phyloP scores from a whole-genome alignment of 2,113 vertebrate species.

The Poeciliopsis turrubarensis region DNA sequence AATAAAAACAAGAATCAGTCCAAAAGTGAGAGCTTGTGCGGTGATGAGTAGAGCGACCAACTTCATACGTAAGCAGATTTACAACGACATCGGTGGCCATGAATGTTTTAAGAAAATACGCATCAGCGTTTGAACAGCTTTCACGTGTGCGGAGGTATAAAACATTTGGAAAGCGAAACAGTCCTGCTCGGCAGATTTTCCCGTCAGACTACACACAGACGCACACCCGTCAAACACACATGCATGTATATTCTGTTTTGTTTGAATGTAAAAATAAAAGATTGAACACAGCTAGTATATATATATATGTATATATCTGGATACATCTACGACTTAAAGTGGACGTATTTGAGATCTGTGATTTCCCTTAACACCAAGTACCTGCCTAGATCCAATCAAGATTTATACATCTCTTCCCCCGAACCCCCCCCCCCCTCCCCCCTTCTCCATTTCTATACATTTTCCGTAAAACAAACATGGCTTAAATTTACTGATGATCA shows the following conservation, averaged over 20 bases:
- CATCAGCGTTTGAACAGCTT: slow-evolving; percentile 43
- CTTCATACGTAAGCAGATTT: slow-evolving; percentile 37
- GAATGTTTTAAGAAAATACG: slow-evolving; percentile 50
- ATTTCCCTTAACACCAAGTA: slow-evolving; percentile 67
- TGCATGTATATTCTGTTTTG: slow-evolving; percentile 65
- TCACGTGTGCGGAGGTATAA: slow-evolving; percentile 73
- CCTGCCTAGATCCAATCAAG: slow-evolving; percentile 62
- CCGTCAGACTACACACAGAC: slow-evolving; percentile 64
- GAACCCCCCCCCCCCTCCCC: no score
- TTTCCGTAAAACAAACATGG: slow-evolving; percentile 80
- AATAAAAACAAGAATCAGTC: slow-evolving; percentile 20
- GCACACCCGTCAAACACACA: slow-evolving; percentile 69
- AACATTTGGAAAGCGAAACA: slow-evolving; percentile 66
- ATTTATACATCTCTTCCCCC: slow-evolving; percentile 69
- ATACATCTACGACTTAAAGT: slow-evolving; percentile 67
- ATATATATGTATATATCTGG: slow-evolving; percentile 28
- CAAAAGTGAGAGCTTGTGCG: slow-evolving; percentile 36
- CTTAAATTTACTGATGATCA: slow-evolving; percentile 74
- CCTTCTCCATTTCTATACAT: slow-evolving; percentile 52
- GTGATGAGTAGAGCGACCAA: slow-evolving; percentile 9
- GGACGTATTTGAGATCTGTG: slow-evolving; percentile 71
- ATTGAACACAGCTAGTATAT: slow-evolving; percentile 65
- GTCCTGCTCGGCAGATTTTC: slow-evolving; percentile 52
- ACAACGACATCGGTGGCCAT: slow-evolving; percentile 47
- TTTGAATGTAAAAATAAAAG: slow-evolving; percentile 76